phyloP scores from a whole-genome alignment of 2,797 vertebrate genomes.

The Manis pentadactyla region DNA sequence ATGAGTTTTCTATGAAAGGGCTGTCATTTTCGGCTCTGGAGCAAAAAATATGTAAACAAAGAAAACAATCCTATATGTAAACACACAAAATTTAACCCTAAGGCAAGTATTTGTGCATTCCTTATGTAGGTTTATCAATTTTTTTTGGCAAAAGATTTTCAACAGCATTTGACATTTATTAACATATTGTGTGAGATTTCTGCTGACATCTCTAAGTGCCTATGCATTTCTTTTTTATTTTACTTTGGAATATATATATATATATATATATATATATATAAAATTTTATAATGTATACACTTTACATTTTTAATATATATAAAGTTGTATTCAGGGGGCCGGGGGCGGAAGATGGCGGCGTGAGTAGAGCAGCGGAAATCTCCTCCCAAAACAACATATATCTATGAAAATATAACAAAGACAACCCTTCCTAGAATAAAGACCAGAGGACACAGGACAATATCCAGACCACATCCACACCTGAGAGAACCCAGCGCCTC shows the following conservation, averaged over 20 bases:
- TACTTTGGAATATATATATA: not conserved
- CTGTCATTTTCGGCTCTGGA: not conserved
- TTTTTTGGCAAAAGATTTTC: conserved; percentile 34
- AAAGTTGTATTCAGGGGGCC: not conserved
- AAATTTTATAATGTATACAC: too few relatives aligned
- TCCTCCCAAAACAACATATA: too few relatives aligned
- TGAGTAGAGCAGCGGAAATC: too few relatives aligned
- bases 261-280: too few relatives aligned
- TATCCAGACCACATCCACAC: too few relatives aligned
- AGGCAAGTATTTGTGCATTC: not conserved
- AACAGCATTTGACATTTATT: not conserved
- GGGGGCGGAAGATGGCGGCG: too few relatives aligned
- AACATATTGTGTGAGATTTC: not conserved
- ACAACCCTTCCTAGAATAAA: too few relatives aligned
- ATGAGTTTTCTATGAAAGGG: not conserved
- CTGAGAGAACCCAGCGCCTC: too few relatives aligned
- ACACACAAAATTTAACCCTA: not conserved
- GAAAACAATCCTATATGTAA: not conserved
- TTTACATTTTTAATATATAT: too few relatives aligned
- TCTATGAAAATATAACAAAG: too few relatives aligned
- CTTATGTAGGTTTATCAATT: not conserved
- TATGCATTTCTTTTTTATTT: not conserved
- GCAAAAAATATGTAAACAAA: conserved; percentile 21
- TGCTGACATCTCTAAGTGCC: not conserved
- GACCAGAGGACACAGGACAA: too few relatives aligned